phyloP scores from a whole-genome alignment of 2,888 invertebrate species.

The Petrolisthes cinctipes region DNA sequence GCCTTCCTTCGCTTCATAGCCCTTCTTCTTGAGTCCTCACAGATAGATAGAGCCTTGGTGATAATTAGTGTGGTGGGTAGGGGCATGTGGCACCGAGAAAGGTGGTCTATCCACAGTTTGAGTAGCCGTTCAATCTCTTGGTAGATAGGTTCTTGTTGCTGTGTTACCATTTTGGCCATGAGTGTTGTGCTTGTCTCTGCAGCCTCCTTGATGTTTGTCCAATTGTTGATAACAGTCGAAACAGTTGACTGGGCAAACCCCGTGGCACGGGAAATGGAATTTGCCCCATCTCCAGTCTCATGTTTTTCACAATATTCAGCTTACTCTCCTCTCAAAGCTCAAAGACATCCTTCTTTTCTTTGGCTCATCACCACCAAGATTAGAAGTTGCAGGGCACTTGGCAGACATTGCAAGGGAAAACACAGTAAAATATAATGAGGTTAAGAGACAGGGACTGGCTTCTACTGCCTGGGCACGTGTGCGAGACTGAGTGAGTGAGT shows the following conservation, averaged over 20 bases:
- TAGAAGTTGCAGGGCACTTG: neutral
- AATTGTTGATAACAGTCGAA: constrained; percentile 1
- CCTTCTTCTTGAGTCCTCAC: neutral
- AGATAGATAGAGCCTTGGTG: neutral
- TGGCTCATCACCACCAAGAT: neutral
- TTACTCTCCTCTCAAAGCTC: too few relatives aligned
- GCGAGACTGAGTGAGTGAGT: too few relatives aligned
- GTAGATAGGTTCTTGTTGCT: neutral
- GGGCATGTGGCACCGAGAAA: neutral
- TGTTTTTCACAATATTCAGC: neutral
- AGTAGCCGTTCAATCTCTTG: neutral
- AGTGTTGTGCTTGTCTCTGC: neutral
- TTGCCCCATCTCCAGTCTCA: too few relatives aligned
- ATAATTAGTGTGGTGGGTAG: neutral
- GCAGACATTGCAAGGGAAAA: neutral
- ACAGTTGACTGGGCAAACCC: constrained; percentile 12
- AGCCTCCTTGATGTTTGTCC: neutral
- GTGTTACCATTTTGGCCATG: neutral
- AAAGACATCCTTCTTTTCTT: too few relatives aligned
- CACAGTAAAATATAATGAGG: too few relatives aligned
- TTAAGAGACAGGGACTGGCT: too few relatives aligned
- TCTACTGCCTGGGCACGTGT: too few relatives aligned
- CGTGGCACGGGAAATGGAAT: neutral
- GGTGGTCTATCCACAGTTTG: constrained; percentile 1
- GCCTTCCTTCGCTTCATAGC: neutral